Conservation (phyloP, 2,113 vertebrate genomes). For the Petromus typicus region DNA sequence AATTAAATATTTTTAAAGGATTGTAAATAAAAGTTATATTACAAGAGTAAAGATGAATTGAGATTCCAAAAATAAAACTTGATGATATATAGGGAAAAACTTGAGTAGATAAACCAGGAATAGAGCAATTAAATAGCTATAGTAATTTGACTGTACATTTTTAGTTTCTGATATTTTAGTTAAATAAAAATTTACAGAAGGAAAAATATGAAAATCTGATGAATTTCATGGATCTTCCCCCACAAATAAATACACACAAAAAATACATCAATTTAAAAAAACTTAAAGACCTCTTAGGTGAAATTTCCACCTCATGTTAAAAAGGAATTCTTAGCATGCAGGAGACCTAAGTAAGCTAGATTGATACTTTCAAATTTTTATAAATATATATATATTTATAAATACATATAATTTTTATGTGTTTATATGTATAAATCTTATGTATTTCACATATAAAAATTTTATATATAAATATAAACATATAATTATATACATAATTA, state of each 20-base stretch:
- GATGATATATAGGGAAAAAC: neutral
- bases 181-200: neutral
- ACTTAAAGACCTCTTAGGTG: neutral
- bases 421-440: too few species aligned
- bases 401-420: too few species aligned
- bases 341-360: neutral
- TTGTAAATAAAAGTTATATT: neutral
- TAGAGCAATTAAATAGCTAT: neutral
- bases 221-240: neutral
- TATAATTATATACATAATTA: too few species aligned
- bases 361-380: neutral
- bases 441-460: too few species aligned
- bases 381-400: neutral
- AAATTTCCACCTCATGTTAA: neutral
- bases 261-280: neutral
- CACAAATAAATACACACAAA: neutral
- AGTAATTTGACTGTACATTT: neutral
- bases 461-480: too few species aligned
- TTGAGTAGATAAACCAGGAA: neutral
- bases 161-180: neutral
- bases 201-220: slow-evolving; percentile 1
- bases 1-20: neutral
- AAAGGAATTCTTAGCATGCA: neutral
- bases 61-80: neutral
- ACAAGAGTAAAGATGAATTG: neutral